phyloP scores from a whole-genome alignment of 2,113 vertebrate species.

The Ctenomys sociabilis region DNA sequence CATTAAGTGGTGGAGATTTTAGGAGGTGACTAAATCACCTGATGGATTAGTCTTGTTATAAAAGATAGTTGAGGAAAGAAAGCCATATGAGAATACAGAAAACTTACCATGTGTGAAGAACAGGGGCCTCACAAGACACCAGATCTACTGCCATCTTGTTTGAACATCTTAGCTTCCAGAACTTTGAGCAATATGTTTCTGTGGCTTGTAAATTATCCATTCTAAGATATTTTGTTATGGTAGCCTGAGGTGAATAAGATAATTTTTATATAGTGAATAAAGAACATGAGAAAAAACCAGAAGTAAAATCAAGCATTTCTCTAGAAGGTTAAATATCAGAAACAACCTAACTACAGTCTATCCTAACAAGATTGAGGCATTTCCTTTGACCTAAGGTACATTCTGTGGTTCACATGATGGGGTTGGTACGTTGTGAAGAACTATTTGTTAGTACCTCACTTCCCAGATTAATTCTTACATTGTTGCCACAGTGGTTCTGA shows the following conservation, averaged over 20 bases:
- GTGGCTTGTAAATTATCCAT: neutral
- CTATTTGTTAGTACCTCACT: neutral
- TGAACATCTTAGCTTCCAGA: neutral
- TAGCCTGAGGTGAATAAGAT: neutral
- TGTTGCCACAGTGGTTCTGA: neutral
- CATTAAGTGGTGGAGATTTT: neutral
- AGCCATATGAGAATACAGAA: neutral
- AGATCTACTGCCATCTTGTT: neutral
- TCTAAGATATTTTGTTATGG: neutral
- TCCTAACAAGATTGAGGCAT: neutral
- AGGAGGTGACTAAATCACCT: neutral
- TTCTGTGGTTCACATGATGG: neutral
- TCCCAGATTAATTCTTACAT: neutral
- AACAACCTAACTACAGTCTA: neutral
- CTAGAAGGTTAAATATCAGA: neutral
- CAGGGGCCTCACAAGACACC: neutral
- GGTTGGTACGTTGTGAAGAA: neutral
- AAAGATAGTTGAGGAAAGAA: neutral
- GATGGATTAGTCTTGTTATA: neutral
- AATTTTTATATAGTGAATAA: neutral
- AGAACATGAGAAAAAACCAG: neutral
- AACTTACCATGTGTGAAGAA: neutral
- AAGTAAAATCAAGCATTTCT: neutral
- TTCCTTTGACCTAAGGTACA: neutral
- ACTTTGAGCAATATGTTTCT: neutral